These are phyloP conservation scores for Synchiropus splendidus DNA, from an alignment of 2,113 vertebrate species.

Conservation along the genomic window DNA sequence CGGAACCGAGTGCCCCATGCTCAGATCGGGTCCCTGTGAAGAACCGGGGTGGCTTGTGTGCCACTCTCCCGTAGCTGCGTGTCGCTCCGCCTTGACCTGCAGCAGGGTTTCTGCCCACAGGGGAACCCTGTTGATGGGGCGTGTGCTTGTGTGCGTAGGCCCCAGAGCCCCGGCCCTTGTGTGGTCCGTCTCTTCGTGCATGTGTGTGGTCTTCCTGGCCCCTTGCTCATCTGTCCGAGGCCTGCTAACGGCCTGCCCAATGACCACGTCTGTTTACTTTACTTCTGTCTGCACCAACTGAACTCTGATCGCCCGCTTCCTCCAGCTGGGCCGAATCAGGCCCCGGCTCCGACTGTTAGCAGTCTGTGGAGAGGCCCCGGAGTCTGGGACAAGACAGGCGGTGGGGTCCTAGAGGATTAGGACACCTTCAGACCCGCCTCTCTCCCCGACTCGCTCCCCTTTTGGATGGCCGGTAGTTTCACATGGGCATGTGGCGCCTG, in stretches of 20 bases:
- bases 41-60: background rate
- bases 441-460: constrained; percentile 22
- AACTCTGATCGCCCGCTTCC: constrained; percentile 84
- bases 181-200: constrained; percentile 80
- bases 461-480: constrained; percentile 24
- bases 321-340: constrained; percentile 97
- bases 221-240: constrained; percentile 94
- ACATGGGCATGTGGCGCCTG: constrained; percentile 39
- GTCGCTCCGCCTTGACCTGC: constrained; percentile 42
- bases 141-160: constrained; percentile 73
- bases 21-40: constrained; percentile 3
- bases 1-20: constrained; percentile 11
- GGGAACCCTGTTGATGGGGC: constrained; percentile 56
- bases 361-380: constrained; percentile 49
- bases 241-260: constrained; percentile 93
- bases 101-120: constrained; percentile 43
- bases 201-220: constrained; percentile 92
- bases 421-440: constrained; percentile 46
- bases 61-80: constrained; percentile 24
- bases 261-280: constrained; percentile 99
- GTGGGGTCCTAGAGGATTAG: constrained; percentile 42
- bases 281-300: constrained; percentile 95
- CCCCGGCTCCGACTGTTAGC: constrained; percentile 52
- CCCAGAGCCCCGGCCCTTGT: constrained; percentile 74
- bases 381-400: constrained; percentile 51